Base-by-base conservation (phyloP, 2,888 invertebrate genomes). In the Drosophila colorata region DNA sequence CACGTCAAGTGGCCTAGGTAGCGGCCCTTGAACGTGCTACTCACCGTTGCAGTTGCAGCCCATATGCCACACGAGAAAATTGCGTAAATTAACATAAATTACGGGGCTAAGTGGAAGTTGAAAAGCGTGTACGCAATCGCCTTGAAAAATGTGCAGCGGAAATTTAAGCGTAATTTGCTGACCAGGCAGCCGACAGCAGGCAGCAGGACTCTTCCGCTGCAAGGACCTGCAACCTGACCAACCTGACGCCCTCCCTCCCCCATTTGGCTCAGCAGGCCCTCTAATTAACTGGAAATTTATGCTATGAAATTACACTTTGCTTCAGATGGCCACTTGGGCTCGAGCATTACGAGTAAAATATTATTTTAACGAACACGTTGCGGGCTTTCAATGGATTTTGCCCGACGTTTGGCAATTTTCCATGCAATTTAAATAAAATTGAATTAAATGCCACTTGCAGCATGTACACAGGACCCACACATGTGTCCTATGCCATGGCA, bases 241-340 rank as follows among this genome's bases (percentile, higher is more conserved):
- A 25, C 7, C 25, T 25, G 25, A 25, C 8, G n/a, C 18, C 11
- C 8, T 8, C 20, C 20, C n/a, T 8, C 16, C 16, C 14, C 13
- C 40, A 20, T 16, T n/a, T 16, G n/a, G 20, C 31, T 16, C 23
- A 37, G 33, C 47, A 20, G 53, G 40, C 47, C 46, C 72, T 70
- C 87, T 84, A 87, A 85, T 85, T 85, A 85, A 85, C 78, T 81
- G 84, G 87, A 84, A 87, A 87, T 81, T 84, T 86, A 83, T 81
- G 84, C 80, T 75, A 75, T 75, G 74, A 84, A 84, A 81, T 87
- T 81, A 75, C 73, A 75, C 68, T 71, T 69, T 65, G 67, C 69
- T 61, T 33, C 65, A 28, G 35, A 44, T 40, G 43, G 44, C 20
- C 48, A 48, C 31, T 49, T 28, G 14, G 59, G 66, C 64, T 65